Evolutionary conservation across 2,797 vertebrate genomes (phyloP), one percentile per base, ranked within the genome.

Genomic region (Mus spretus): DNA sequence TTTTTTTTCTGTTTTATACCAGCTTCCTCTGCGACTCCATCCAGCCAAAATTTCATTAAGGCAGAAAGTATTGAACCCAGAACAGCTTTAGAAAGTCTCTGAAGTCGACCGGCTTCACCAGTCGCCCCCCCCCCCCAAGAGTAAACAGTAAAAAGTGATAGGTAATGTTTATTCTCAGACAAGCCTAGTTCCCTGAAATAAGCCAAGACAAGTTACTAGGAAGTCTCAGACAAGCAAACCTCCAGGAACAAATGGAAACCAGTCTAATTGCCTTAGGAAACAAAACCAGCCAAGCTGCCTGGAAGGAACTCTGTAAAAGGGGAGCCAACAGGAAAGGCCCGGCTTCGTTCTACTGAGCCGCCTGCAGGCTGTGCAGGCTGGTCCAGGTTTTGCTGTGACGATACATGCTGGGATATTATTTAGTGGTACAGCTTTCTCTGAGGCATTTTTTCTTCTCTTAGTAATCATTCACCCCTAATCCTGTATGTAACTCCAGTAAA

Each of bases 41-140:
- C 19, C 28, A 67, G 40, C 6, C n/a, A 20, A 67, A 67, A 85
- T 6, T 11, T 67, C 44, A 85, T 20, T 67, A 50, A n/a, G 17
- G 7, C 83, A n/a, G 19, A 12, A 50, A 50, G 1, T 50, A 50
- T 84, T 65, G 4, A 67, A 44, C 24, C 61, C 24, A 61, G 34
- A 67, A 24, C 20, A n/a, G 61, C 11, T 85, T 85, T 28, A 67
- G 82, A 63, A 85, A 67, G 61, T 85, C 31, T 19, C 83, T 67
- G 31, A 67, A 85, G 47, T 67, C 14, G 19, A n/a, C 12, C 10
- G 14, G 11, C 50, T 67, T 67, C 17, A n/a, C 19, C 22, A 67
- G 28, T n/a, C 19, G 3, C 1, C 19, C 1, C 24, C 3, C 3
- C 31, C 17, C 40, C 19, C 17, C 19, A 4, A 50, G 31, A 14